These are phyloP conservation scores for Dinomys branickii DNA, from an alignment of 2,113 vertebrate species.

Conservation along the genomic window DNA sequence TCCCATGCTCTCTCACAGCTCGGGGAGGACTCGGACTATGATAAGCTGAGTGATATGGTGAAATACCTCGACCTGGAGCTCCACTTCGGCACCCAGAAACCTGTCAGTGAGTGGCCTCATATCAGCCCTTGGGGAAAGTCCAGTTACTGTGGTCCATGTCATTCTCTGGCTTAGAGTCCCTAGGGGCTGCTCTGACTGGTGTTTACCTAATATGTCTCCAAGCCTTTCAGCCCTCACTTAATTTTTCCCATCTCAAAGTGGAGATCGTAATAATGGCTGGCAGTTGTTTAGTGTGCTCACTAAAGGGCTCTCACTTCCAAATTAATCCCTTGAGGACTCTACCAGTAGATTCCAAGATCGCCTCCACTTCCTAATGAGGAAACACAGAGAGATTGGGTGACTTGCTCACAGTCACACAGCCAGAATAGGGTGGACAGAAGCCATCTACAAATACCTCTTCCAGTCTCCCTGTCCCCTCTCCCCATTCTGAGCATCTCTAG, in stretches of 20 bases:
- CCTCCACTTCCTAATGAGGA: background rate
- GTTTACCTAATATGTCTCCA: background rate
- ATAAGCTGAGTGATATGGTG: constrained; percentile 99
- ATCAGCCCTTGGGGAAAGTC: background rate
- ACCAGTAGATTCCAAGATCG: background rate
- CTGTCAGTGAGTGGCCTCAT: constrained; percentile 88
- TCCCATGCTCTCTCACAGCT: constrained; percentile 17
- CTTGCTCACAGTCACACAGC: background rate
- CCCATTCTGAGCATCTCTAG: background rate
- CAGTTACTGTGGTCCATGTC: background rate
- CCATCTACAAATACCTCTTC: too few relatives aligned
- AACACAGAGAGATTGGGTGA: background rate
- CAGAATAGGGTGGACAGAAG: background rate
- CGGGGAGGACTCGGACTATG: constrained; percentile 93
- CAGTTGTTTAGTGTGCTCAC: background rate
- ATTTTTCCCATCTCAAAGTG: background rate
- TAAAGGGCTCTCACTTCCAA: background rate
- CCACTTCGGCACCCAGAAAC: constrained; percentile 98
- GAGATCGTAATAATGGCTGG: background rate
- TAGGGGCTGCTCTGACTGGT: background rate
- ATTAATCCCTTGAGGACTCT: background rate
- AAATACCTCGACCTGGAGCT: constrained; percentile 98
- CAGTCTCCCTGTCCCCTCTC: rapidly evolving
- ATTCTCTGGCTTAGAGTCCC: background rate
- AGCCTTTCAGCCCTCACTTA: background rate